Conservation (phyloP, 2,113 vertebrate genomes). For the Morone chrysops region DNA sequence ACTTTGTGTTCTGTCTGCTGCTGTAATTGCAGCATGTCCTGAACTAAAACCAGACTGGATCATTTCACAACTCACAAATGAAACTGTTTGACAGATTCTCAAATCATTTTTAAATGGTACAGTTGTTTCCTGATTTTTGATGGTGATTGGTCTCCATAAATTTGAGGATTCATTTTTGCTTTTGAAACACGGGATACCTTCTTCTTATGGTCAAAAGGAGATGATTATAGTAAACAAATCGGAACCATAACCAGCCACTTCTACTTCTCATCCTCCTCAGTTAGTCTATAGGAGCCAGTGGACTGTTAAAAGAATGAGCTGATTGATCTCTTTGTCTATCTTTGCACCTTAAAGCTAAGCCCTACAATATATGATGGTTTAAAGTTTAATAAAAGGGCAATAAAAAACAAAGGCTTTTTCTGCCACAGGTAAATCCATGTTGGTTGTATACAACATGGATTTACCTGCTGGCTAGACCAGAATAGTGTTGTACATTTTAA, state of each 20-base stretch:
- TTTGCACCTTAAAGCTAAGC: background rate
- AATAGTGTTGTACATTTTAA: background rate
- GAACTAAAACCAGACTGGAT: background rate
- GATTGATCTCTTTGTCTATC: background rate
- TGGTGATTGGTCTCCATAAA: too few relatives aligned
- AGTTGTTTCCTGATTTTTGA: too few relatives aligned
- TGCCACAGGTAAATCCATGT: background rate
- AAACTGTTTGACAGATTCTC: too few relatives aligned
- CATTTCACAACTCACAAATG: too few relatives aligned
- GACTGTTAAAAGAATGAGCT: background rate
- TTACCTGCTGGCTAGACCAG: background rate
- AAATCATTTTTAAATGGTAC: too few relatives aligned
- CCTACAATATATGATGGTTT: background rate
- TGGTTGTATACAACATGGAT: background rate
- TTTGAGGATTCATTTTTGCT: too few relatives aligned
- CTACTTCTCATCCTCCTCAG: background rate
- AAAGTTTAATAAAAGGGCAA: background rate
- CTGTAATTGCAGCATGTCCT: background rate
- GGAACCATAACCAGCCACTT: background rate
- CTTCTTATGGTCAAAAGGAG: background rate
- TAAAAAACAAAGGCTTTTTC: background rate
- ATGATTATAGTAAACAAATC: background rate
- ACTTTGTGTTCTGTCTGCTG: background rate
- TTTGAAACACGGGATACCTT: background rate
- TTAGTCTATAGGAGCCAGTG: background rate